Conservation (phyloP, 1,140 invertebrate genomes). For the Aphelinus certus region DNA sequence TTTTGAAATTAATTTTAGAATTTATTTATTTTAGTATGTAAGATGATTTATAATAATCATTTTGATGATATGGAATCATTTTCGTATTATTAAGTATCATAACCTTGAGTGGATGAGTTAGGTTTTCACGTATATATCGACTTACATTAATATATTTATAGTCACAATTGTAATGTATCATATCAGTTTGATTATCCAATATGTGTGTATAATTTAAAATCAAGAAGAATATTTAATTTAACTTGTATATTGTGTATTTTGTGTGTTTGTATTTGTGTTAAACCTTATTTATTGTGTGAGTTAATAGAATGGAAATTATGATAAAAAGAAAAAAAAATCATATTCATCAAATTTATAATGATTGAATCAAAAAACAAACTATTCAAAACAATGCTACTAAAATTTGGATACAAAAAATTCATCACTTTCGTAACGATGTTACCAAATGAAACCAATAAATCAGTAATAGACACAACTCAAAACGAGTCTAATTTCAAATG, state of each 20-base stretch:
- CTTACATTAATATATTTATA: conserved; percentile 10
- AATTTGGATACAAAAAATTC: background rate
- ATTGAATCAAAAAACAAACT: conserved; percentile 4
- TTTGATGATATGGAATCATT: conserved; percentile 2
- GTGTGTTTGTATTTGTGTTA: conserved; percentile 11
- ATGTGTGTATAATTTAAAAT: conserved; percentile 7
- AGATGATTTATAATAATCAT: background rate
- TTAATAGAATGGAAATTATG: background rate
- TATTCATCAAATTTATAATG: no score
- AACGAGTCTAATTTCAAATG: background rate
- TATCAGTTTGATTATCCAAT: conserved; percentile 23
- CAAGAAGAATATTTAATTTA: conserved; percentile 13
- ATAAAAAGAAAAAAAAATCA: conserved; percentile 24
- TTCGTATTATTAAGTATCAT: conserved; percentile 2
- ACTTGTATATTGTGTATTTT: conserved; percentile 13
- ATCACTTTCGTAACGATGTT: conserved; percentile 6
- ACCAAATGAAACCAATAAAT: conserved; percentile 28
- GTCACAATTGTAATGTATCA: conserved; percentile 6
- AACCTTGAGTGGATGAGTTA: conserved; percentile 13
- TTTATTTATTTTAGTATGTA: background rate
- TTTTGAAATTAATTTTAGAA: conserved; percentile 8
- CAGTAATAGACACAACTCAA: conserved; percentile 12
- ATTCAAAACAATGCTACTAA: background rate
- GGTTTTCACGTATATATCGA: conserved; percentile 1
- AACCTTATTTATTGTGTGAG: conserved; percentile 23